Evolutionary conservation across 2,797 vertebrate genomes (phyloP).

Genomic region (Phylloscopus collybita): DNA sequence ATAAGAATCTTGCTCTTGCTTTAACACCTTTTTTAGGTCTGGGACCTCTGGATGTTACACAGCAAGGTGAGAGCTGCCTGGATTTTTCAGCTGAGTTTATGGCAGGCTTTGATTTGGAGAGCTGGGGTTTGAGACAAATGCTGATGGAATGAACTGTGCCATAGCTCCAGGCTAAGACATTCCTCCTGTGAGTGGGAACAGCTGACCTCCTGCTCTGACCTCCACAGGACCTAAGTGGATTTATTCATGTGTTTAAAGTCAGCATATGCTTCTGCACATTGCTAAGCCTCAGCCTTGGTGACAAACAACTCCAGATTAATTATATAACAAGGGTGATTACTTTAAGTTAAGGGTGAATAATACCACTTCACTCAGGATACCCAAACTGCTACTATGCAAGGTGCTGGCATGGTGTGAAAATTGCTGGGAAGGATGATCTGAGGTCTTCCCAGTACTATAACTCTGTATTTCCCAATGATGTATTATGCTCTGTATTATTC

Average conservation of each 20-base stretch:
- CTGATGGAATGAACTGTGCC: background rate
- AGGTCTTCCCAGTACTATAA: background rate
- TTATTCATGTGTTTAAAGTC: constrained; percentile 20
- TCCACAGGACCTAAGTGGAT: constrained; percentile 20
- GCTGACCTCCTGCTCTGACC: constrained; percentile 36
- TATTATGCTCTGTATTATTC: background rate
- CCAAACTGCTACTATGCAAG: background rate
- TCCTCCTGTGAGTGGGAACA: background rate
- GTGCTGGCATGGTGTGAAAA: background rate
- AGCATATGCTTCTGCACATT: constrained; percentile 7
- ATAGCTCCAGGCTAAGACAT: background rate
- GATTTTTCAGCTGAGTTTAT: background rate
- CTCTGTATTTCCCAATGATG: background rate
- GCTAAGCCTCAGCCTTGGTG: constrained; percentile 12
- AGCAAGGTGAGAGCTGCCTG: background rate
- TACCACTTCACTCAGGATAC: constrained; percentile 1
- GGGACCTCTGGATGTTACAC: background rate
- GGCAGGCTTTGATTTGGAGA: background rate
- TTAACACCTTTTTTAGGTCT: background rate
- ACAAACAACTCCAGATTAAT: constrained; percentile 22
- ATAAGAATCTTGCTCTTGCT: background rate
- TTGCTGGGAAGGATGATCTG: background rate
- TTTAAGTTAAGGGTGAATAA: background rate
- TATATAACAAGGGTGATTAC: background rate
- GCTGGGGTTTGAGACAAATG: background rate